Conservation (phyloP, 2,888 invertebrate genomes). For the Meandrusa payeni region DNA sequence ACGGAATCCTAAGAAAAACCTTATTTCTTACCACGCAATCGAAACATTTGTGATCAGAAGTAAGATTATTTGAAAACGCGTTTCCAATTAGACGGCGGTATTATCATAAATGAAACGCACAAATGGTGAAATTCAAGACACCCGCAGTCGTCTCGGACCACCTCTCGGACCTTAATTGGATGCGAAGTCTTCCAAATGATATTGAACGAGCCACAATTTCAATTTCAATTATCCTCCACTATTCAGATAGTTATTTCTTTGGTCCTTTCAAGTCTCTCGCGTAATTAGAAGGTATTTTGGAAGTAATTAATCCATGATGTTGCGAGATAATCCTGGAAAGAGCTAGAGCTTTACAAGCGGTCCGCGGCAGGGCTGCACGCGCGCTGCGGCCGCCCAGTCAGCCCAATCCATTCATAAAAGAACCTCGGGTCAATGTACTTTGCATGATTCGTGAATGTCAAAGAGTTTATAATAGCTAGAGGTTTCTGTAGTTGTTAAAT, state of each 20-base stretch:
- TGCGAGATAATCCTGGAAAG: slow-evolving; percentile 16
- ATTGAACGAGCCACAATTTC: slow-evolving; percentile 8
- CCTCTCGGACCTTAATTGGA: slow-evolving; percentile 16
- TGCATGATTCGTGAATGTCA: too few species aligned
- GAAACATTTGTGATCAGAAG: too few species aligned
- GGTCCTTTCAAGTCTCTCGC: slow-evolving; percentile 7
- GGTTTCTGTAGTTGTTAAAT: too few species aligned
- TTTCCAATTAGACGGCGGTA: not conserved
- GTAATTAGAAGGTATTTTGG: slow-evolving; percentile 12
- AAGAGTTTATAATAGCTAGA: too few species aligned
- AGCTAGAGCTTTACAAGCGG: slow-evolving; percentile 6
- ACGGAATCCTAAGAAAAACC: too few species aligned
- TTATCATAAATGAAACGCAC: not conserved
- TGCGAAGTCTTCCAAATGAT: slow-evolving; percentile 8
- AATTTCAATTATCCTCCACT: not conserved
- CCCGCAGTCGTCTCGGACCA: not conserved
- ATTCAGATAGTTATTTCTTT: slow-evolving; percentile 12
- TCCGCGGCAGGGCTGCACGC: slow-evolving; percentile 3
- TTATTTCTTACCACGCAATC: too few species aligned
- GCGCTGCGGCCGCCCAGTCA: not conserved
- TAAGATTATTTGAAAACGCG: slow-evolving; percentile 3
- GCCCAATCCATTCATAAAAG: slow-evolving; percentile 3
- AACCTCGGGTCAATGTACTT: slow-evolving; percentile 5
- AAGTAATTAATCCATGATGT: slow-evolving; percentile 16
- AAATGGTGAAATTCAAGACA: slow-evolving; percentile 1